phyloP scores from a whole-genome alignment of 2,888 invertebrate species.

The Stenurella melanura region DNA sequence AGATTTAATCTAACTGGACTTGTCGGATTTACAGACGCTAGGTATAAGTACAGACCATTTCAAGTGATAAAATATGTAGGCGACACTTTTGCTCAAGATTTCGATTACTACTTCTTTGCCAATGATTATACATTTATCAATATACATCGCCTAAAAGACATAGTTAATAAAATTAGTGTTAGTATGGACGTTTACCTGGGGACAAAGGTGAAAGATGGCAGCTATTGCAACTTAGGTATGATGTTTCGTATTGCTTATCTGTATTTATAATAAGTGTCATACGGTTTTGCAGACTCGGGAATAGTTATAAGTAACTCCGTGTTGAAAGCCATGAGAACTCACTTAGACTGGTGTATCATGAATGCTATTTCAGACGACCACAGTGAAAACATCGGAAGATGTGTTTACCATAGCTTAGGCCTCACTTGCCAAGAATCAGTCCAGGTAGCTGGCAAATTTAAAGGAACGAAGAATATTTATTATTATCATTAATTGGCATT shows the following conservation, averaged over 20 bases:
- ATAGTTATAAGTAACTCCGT: slow-evolving; percentile 92
- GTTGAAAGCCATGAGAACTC: slow-evolving; percentile 83
- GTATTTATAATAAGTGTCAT: not conserved
- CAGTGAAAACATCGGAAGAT: slow-evolving; percentile 92
- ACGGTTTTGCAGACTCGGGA: slow-evolving; percentile 80
- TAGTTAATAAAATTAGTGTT: slow-evolving; percentile 87
- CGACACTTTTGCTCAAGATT: slow-evolving; percentile 91
- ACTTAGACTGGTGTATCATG: slow-evolving; percentile 92
- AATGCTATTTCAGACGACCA: slow-evolving; percentile 89
- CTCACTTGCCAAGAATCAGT: slow-evolving; percentile 76
- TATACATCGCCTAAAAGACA: slow-evolving; percentile 82
- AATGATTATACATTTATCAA: slow-evolving; percentile 91
- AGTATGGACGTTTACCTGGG: slow-evolving; percentile 92
- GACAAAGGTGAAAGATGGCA: slow-evolving; percentile 77
- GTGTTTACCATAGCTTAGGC: slow-evolving; percentile 84
- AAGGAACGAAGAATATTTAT: too few relatives aligned
- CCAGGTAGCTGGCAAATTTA: too few relatives aligned
- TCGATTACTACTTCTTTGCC: slow-evolving; percentile 93
- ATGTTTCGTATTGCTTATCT: not conserved
- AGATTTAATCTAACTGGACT: slow-evolving; percentile 74
- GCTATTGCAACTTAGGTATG: slow-evolving; percentile 82
- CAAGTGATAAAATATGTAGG: slow-evolving; percentile 92
- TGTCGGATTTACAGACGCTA: slow-evolving; percentile 90
- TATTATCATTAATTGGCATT: too few relatives aligned
- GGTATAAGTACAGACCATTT: slow-evolving; percentile 85